Base-by-base conservation (phyloP, 2,888 invertebrate species). In the Prostheceraeus crozeri region DNA sequence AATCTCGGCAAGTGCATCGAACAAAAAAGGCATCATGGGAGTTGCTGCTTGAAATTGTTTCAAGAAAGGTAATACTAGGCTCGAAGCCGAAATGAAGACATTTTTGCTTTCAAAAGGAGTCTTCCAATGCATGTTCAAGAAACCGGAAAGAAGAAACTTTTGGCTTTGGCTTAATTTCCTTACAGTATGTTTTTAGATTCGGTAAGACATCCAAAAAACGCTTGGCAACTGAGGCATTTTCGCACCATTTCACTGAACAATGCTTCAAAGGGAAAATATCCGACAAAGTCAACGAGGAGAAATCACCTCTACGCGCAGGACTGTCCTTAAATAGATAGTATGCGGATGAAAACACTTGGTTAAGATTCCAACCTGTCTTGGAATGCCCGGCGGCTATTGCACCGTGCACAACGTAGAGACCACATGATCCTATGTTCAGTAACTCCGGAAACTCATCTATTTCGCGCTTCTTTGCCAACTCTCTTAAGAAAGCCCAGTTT, bases 271-370 rank as follows among this genome's bases (percentile, higher is more conserved):
- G 53, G 35, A 30, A 58, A 10, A 4, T 23, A 23, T 21, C 3
- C 3, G 6, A 27, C 8, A 28, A n/a, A 11, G 60, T 60, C n/a
- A 28, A 3, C 4, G 30, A 14, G 14, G 25, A 19, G 21, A 28
- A 51, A 23, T 60, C 59, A 3, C 35, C 45, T 48, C 51, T 46
- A 14, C 60, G 11, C 1, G 53, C 59, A 35, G 59, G 36, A 1
- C 40, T 25, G 27, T 59, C 53, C 14, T 59, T 59, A 31, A 59
- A 59, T 23, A 59, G 55, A 11, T 31, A 53, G 21, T 46, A 61
- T 1, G 31, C 8, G 28, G 45, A 35, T 21, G 8, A 61, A 25
- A 31, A 60, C 4, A 36, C 16, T 14, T 60, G 11, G 10, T 40
- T 3, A 3, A 60, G 21, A 14, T 40, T 6, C 45, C 45, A 40